These are phyloP conservation scores for Cynoglossus semilaevis DNA, from an alignment of 2,113 vertebrate genomes.

Conservation along the genomic window DNA sequence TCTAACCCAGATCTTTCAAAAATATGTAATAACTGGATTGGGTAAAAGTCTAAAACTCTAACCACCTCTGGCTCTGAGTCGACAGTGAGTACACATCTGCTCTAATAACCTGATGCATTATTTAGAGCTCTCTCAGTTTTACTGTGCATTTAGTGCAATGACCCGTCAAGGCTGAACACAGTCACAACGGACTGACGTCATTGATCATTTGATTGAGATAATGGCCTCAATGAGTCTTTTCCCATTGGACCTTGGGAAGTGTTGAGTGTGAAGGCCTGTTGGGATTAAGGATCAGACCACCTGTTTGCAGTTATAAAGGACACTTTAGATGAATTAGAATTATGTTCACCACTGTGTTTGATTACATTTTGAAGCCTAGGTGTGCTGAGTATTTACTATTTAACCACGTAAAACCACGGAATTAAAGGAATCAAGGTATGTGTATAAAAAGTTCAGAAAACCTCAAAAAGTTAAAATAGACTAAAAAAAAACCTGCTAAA, in stretches of 20 bases:
- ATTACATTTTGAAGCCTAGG: too few species aligned
- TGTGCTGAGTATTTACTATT: too few species aligned
- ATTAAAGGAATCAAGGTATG: too few species aligned
- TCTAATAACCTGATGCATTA: slow-evolving; percentile 71
- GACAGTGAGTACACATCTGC: slow-evolving; percentile 63
- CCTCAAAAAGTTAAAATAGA: too few species aligned
- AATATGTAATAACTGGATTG: too few species aligned
- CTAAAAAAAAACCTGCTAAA: too few species aligned
- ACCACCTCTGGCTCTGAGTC: slow-evolving; percentile 25
- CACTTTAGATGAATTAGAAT: not conserved
- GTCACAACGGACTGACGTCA: slow-evolving; percentile 52
- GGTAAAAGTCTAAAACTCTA: not conserved
- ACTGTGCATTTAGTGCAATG: slow-evolving; percentile 65
- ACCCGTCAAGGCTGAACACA: slow-evolving; percentile 63
- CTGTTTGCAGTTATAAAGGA: slow-evolving; percentile 1
- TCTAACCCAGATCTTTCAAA: too few species aligned
- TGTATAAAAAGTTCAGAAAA: too few species aligned
- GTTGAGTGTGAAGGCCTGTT: slow-evolving; percentile 36
- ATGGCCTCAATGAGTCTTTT: slow-evolving; percentile 44
- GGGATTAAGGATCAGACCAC: slow-evolving; percentile 33
- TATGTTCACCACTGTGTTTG: too few species aligned
- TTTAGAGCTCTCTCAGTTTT: slow-evolving; percentile 62
- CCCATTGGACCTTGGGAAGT: slow-evolving; percentile 35
- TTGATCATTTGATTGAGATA: slow-evolving; percentile 50
- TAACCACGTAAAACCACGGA: too few species aligned